Conservation (phyloP, 2,113 vertebrate genomes). For the Mionectes macconnelli region DNA sequence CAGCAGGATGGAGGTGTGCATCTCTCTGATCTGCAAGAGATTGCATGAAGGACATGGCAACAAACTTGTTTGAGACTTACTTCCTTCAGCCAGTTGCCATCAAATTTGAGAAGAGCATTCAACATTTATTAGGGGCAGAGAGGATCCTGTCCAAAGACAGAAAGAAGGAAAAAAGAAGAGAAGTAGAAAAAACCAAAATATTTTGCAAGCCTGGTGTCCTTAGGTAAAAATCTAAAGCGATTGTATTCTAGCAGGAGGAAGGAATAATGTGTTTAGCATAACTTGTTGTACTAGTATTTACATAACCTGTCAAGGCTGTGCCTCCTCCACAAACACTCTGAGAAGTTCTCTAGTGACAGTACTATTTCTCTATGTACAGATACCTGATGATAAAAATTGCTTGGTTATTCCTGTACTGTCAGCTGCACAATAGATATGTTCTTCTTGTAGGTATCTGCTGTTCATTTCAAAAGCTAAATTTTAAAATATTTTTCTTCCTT, state of each 20-base stretch:
- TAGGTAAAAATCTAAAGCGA: background rate
- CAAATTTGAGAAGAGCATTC: background rate
- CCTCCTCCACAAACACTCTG: background rate
- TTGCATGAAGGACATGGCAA: background rate
- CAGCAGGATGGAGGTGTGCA: background rate
- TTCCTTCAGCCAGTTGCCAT: background rate
- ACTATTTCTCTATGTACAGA: background rate
- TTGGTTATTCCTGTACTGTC: background rate
- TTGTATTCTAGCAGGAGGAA: background rate
- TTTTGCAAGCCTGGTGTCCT: background rate
- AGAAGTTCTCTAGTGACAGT: background rate
- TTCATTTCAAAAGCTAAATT: background rate
- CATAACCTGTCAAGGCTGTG: background rate
- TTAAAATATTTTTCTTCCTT: background rate
- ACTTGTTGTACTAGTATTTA: background rate
- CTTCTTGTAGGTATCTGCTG: background rate
- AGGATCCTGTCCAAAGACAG: background rate
- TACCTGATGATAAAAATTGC: background rate
- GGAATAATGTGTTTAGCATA: background rate
- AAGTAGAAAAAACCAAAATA: too few species aligned
- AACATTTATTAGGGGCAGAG: background rate
- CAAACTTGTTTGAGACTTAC: background rate
- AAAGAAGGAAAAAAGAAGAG: background rate
- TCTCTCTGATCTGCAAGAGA: background rate
- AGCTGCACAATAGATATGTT: background rate